Conservation (phyloP, 2,888 invertebrate species). For the Graphium colonna region DNA sequence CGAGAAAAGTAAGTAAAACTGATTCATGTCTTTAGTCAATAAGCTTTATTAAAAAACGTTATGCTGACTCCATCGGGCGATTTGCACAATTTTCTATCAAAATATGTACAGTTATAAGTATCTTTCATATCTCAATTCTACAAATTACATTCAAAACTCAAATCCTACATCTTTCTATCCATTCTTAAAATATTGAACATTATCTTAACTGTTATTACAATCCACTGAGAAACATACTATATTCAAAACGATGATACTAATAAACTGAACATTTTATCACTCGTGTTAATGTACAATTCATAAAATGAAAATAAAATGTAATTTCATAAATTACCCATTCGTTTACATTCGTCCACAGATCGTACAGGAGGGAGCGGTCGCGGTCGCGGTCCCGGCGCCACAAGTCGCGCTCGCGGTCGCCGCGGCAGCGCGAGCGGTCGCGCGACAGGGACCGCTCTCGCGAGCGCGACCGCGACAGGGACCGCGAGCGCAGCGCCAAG, state of each 20-base stretch:
- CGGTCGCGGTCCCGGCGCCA: slow-evolving; percentile 84
- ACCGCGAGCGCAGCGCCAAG: slow-evolving; percentile 71
- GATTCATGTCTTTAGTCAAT: slow-evolving; percentile 20
- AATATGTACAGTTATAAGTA: background rate
- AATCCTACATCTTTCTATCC: background rate
- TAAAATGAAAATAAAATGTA: no score
- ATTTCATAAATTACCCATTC: no score
- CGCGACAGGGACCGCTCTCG: slow-evolving; percentile 57
- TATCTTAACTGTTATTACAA: background rate
- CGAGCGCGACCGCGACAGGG: slow-evolving; percentile 65
- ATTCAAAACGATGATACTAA: no score
- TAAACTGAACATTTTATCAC: no score
- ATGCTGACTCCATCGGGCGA: background rate
- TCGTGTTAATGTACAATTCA: no score
- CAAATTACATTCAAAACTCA: background rate
- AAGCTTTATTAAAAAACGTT: background rate
- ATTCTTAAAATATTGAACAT: background rate
- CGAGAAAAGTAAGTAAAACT: slow-evolving; percentile 75
- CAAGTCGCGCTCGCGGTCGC: slow-evolving; percentile 86
- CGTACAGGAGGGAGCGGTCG: slow-evolving; percentile 84
- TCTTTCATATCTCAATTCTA: background rate
- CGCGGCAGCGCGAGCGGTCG: slow-evolving; percentile 68
- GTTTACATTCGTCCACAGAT: no score
- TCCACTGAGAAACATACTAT: no score
- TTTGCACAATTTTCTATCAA: background rate